These are phyloP conservation scores for Leptodactylus fuscus DNA, from an alignment of 2,113 vertebrate species.

Conservation along the genomic window DNA sequence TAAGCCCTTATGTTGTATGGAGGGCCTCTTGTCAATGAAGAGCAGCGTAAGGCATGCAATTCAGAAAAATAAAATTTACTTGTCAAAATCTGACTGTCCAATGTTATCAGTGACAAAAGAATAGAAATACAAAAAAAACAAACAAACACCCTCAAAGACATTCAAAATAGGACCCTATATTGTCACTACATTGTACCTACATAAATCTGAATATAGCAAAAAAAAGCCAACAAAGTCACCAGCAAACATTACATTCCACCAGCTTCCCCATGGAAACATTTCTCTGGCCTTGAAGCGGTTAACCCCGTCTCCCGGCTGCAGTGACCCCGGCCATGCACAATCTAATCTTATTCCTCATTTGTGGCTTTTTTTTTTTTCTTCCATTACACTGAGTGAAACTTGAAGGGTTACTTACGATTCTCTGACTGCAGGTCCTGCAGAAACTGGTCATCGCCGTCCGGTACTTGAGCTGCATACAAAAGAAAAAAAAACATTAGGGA, in stretches of 20 bases:
- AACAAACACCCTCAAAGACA: no score
- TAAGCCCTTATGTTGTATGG: neutral
- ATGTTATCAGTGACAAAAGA: no score
- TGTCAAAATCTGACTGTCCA: no score
- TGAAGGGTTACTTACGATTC: conserved; percentile 85
- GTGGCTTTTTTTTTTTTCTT: neutral
- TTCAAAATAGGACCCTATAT: no score
- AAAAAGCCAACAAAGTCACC: neutral
- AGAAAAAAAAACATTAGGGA: no score
- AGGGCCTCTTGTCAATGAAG: neutral
- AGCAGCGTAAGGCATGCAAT: neutral
- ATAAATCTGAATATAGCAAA: neutral
- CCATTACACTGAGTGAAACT: neutral
- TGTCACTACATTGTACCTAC: no score
- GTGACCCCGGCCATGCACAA: neutral
- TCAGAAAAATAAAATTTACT: no score
- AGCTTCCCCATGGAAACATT: neutral
- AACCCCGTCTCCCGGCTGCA: neutral
- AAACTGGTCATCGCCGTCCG: conserved; percentile 96
- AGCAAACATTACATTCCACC: conserved; percentile 21
- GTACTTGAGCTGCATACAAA: conserved; percentile 91
- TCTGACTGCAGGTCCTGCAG: conserved; percentile 97
- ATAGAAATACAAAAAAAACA: no score
- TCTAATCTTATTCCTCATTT: neutral
- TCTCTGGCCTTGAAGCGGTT: neutral